Evolutionary conservation across 2,797 vertebrate genomes (phyloP).

Genomic region (Myotis pilosus): DNA sequence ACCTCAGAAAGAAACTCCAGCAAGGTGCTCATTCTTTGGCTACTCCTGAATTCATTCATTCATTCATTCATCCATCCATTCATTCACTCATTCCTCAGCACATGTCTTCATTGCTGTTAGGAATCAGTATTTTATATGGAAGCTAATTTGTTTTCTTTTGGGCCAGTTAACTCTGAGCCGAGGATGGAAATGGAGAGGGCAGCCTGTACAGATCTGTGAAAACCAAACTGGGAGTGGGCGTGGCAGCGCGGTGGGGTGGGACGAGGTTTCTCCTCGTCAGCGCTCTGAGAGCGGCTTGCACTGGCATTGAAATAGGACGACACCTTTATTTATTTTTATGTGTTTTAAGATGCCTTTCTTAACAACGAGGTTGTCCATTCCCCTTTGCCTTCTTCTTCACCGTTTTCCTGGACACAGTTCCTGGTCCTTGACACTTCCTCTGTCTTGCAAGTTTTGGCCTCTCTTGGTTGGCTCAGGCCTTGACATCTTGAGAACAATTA

Average conservation of each 20-base stretch:
- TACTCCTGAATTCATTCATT: neutral
- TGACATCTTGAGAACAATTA: too few relatives aligned
- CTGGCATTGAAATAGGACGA: neutral
- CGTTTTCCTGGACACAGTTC: too few relatives aligned
- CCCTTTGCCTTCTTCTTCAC: too few relatives aligned
- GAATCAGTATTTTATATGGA: neutral
- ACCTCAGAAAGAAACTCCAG: neutral
- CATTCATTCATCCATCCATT: neutral
- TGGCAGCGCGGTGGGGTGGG: too few relatives aligned
- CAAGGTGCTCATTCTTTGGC: neutral
- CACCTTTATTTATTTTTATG: too few relatives aligned
- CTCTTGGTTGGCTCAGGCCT: too few relatives aligned
- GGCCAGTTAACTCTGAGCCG: neutral
- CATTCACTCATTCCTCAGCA: neutral
- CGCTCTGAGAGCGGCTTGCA: neutral
- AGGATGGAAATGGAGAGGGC: neutral
- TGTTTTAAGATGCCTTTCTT: too few relatives aligned
- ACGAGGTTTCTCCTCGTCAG: neutral
- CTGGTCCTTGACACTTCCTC: too few relatives aligned
- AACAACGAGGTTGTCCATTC: too few relatives aligned
- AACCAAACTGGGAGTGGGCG: neutral
- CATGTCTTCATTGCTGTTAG: neutral
- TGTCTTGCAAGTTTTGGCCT: too few relatives aligned
- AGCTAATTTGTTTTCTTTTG: neutral
- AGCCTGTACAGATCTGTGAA: neutral